Evolutionary conservation across 2,888 invertebrate genomes (phyloP).

Genomic region (Melinaea marsaeus): DNA sequence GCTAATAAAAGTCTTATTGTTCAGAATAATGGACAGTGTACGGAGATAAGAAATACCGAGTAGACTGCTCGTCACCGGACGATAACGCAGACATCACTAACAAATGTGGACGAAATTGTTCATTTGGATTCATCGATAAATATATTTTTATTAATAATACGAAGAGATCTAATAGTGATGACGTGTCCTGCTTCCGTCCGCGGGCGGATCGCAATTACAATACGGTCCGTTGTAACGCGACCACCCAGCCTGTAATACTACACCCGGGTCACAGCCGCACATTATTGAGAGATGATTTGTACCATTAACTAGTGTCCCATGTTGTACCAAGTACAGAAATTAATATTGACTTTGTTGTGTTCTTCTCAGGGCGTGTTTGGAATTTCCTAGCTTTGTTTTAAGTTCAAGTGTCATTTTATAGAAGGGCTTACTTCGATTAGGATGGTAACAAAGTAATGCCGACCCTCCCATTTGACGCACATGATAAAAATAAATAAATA

Average conservation of each 20-base stretch:
- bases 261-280: constrained; percentile 53
- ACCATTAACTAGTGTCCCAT: no score
- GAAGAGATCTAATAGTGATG: constrained; percentile 7
- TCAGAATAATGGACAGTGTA: constrained; percentile 48
- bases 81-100: constrained; percentile 36
- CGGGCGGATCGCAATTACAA: constrained; percentile 56
- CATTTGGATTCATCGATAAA: background rate
- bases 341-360: no score
- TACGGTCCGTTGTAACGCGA: constrained; percentile 39
- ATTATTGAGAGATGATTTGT: background rate
- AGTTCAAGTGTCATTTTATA: no score
- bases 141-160: no score
- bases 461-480: no score
- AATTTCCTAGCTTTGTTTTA: no score
- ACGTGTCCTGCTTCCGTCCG: constrained; percentile 43
- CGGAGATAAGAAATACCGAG: constrained; percentile 46
- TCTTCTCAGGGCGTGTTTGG: no score
- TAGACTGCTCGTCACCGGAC: constrained; percentile 73
- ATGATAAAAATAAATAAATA: no score
- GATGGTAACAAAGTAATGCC: no score
- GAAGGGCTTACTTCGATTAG: no score
- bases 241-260: constrained; percentile 69
- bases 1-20: constrained; percentile 57
- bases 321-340: no score
- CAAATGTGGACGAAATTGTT: constrained; percentile 9